These are phyloP conservation scores for Alcis repandata DNA, from an alignment of 2,888 invertebrate species.

Conservation along the genomic window DNA sequence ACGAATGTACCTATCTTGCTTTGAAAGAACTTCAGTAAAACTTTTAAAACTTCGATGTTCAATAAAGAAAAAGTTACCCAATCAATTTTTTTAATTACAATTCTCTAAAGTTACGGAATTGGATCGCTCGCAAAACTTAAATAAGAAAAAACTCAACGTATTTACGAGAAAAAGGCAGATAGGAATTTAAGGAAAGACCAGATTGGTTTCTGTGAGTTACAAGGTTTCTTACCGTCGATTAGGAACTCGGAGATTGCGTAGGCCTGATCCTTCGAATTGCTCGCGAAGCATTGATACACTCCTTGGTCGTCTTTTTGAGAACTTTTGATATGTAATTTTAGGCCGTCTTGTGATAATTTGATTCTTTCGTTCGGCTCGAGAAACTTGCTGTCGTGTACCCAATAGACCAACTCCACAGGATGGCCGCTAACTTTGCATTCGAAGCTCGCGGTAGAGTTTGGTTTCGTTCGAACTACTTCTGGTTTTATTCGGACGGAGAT, in stretches of 20 bases:
- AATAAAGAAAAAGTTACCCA: constrained; percentile 57
- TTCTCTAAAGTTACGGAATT: constrained; percentile 39
- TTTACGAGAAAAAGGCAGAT: constrained; percentile 32
- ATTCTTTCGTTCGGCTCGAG: constrained; percentile 87
- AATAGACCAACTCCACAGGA: constrained; percentile 92
- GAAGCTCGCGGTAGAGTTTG: constrained; percentile 93
- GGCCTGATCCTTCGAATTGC: constrained; percentile 94
- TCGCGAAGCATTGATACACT: constrained; percentile 96
- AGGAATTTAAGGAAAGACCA: constrained; percentile 29
- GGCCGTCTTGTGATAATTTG: constrained; percentile 81
- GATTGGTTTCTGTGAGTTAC: constrained; percentile 27
- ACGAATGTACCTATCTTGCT: constrained; percentile 37
- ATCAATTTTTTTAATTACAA: constrained; percentile 61
- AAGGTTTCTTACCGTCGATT: constrained; percentile 89
- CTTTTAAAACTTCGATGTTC: constrained; percentile 53
- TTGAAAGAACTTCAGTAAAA: constrained; percentile 45
- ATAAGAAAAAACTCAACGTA: constrained; percentile 29
- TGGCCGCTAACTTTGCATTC: constrained; percentile 95
- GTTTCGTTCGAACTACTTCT: constrained; percentile 92
- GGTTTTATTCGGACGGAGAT: constrained; percentile 93
- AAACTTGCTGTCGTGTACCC: constrained; percentile 92
- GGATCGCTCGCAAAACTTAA: constrained; percentile 27
- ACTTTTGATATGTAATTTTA: constrained; percentile 87
- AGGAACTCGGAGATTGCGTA: constrained; percentile 93
- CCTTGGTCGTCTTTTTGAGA: constrained; percentile 94